Conservation (phyloP, 2,888 invertebrate species). For the Nomada goodeniana region DNA sequence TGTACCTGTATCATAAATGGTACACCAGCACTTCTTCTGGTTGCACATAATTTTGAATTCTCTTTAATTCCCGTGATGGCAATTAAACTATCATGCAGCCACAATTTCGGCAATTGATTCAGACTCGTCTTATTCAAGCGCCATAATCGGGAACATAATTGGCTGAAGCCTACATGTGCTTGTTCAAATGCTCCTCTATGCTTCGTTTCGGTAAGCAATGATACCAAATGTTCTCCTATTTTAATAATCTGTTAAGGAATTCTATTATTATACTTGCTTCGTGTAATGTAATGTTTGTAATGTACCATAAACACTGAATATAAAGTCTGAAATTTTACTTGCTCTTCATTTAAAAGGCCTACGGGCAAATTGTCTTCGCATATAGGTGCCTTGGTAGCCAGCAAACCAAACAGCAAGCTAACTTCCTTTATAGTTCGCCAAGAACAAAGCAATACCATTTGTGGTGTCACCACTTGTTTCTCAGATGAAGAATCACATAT, state of each 20-base stretch:
- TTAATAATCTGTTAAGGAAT: slow-evolving; percentile 83
- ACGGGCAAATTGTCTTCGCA: slow-evolving; percentile 70
- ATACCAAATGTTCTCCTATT: slow-evolving; percentile 89
- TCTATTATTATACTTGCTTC: slow-evolving; percentile 19
- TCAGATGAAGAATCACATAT: slow-evolving; percentile 75
- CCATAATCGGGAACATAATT: slow-evolving; percentile 90
- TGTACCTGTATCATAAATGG: slow-evolving; percentile 94
- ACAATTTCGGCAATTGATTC: slow-evolving; percentile 87
- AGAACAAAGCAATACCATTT: slow-evolving; percentile 95
- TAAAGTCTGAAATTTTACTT: slow-evolving; percentile 54
- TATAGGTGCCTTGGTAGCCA: slow-evolving; percentile 86
- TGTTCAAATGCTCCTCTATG: slow-evolving; percentile 99
- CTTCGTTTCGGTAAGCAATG: slow-evolving; percentile 90
- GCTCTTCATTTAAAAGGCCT: slow-evolving; percentile 84
- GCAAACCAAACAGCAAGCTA: slow-evolving; percentile 88
- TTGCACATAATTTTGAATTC: slow-evolving; percentile 89
- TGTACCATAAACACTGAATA: neutral
- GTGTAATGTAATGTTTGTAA: neutral
- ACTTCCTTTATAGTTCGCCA: slow-evolving; percentile 98
- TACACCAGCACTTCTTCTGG: slow-evolving; percentile 96
- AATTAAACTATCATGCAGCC: slow-evolving; percentile 87
- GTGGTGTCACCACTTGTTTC: slow-evolving; percentile 87
- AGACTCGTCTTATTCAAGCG: slow-evolving; percentile 83
- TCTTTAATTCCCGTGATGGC: slow-evolving; percentile 85
- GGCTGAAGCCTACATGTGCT: slow-evolving; percentile 94